These are phyloP conservation scores for Monodelphis domestica DNA, from an alignment of 2,797 vertebrate species.

Conservation along the genomic window DNA sequence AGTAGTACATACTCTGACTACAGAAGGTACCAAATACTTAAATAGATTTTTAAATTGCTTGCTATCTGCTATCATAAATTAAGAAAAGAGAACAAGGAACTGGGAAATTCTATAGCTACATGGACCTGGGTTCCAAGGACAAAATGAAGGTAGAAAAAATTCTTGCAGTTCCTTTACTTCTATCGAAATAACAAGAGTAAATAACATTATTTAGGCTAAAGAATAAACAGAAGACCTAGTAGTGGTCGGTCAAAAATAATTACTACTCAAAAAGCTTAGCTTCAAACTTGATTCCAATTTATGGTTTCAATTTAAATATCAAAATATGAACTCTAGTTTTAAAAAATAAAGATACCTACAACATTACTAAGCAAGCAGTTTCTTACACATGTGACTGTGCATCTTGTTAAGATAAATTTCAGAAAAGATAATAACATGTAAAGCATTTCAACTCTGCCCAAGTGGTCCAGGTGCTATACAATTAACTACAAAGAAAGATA, in stretches of 20 bases:
- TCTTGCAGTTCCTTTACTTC: too few relatives aligned
- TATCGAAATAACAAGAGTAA: too few relatives aligned
- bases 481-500: slow-evolving; percentile 44
- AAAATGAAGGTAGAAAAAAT: not conserved
- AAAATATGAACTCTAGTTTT: slow-evolving; percentile 2
- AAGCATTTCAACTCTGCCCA: not conserved
- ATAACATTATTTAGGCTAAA: too few relatives aligned
- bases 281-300: too few relatives aligned
- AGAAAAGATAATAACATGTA: slow-evolving; percentile 19
- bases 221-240: too few relatives aligned
- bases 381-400: slow-evolving; percentile 31
- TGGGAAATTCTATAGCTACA: not conserved
- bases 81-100: not conserved
- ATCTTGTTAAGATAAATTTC: slow-evolving; percentile 20
- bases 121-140: not conserved
- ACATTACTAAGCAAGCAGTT: slow-evolving; percentile 2
- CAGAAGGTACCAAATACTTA: not conserved
- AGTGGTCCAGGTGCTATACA: slow-evolving; percentile 24
- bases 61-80: not conserved
- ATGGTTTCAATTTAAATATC: not conserved
- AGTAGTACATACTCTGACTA: too few relatives aligned
- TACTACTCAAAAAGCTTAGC: not conserved
- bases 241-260: not conserved
- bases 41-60: not conserved
- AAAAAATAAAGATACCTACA: not conserved